phyloP scores from a whole-genome alignment of 2,888 invertebrate genomes.

The Bombyx huttoni region DNA sequence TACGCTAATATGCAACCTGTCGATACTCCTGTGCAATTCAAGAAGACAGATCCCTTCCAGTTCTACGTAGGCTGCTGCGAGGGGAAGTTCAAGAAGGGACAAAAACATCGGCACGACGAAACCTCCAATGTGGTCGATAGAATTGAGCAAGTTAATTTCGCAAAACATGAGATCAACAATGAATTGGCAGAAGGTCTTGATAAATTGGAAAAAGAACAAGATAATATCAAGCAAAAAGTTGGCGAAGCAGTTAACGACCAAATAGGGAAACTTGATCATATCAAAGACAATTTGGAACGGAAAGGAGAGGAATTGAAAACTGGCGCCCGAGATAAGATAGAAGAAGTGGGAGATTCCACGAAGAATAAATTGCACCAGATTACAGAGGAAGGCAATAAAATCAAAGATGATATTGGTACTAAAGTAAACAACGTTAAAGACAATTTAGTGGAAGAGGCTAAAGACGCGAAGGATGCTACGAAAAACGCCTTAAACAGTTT shows the following conservation, averaged over 20 bases:
- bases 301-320: conserved; percentile 30
- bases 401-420: conserved; percentile 24
- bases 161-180: conserved; percentile 46
- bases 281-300: conserved; percentile 27
- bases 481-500: conserved; percentile 43
- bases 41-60: conserved; percentile 47
- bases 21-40: conserved; percentile 41
- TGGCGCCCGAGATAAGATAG: conserved; percentile 25
- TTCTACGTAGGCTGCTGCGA: conserved; percentile 52
- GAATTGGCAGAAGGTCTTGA: conserved; percentile 37
- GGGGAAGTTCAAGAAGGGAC: conserved; percentile 37
- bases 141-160: conserved; percentile 55
- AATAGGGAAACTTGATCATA: conserved; percentile 24
- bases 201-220: conserved; percentile 44
- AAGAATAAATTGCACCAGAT: conserved; percentile 30
- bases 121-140: conserved; percentile 53
- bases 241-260: conserved; percentile 32
- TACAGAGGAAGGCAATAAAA: conserved; percentile 26
- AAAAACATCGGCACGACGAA: conserved; percentile 57
- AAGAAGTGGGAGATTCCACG: conserved; percentile 23
- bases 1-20: conserved; percentile 66
- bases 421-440: conserved; percentile 27
- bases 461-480: conserved; percentile 27
- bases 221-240: conserved; percentile 40
- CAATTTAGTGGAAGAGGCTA: conserved; percentile 26